phyloP scores from a whole-genome alignment of 2,888 invertebrate genomes.

The Pasiphila rectangulata region DNA sequence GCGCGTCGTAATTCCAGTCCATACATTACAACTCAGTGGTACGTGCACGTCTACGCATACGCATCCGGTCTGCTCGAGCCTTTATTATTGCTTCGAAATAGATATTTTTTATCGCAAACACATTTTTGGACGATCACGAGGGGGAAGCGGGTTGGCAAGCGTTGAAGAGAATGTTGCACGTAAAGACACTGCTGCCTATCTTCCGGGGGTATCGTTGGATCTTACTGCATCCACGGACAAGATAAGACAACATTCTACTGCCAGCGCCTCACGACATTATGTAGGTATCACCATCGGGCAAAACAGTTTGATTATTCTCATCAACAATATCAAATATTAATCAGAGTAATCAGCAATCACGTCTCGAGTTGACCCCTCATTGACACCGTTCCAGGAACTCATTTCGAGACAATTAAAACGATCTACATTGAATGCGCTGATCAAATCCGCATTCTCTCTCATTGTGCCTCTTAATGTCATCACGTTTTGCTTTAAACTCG shows the following conservation, averaged over 20 bases:
- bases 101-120: too few species aligned
- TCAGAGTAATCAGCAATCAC: slow-evolving; percentile 48
- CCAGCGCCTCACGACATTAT: background rate
- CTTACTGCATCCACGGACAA: too few species aligned
- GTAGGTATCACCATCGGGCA: background rate
- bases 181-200: too few species aligned
- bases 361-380: slow-evolving; percentile 55
- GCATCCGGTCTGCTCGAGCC: too few species aligned
- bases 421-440: slow-evolving; percentile 48
- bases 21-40: too few species aligned
- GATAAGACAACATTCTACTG: background rate
- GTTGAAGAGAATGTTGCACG: too few species aligned
- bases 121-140: too few species aligned
- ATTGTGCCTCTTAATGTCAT: slow-evolving; percentile 22
- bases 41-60: too few species aligned
- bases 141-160: too few species aligned
- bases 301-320: slow-evolving; percentile 6
- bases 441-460: slow-evolving; percentile 55
- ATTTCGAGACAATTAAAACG: slow-evolving; percentile 64
- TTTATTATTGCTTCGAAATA: too few species aligned
- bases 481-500: background rate
- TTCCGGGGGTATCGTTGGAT: too few species aligned
- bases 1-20: too few species aligned
- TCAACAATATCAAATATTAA: slow-evolving; percentile 22
- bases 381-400: slow-evolving; percentile 57